These are phyloP conservation scores for Silurus asotus DNA, from an alignment of 2,113 vertebrate species.

Conservation along the genomic window DNA sequence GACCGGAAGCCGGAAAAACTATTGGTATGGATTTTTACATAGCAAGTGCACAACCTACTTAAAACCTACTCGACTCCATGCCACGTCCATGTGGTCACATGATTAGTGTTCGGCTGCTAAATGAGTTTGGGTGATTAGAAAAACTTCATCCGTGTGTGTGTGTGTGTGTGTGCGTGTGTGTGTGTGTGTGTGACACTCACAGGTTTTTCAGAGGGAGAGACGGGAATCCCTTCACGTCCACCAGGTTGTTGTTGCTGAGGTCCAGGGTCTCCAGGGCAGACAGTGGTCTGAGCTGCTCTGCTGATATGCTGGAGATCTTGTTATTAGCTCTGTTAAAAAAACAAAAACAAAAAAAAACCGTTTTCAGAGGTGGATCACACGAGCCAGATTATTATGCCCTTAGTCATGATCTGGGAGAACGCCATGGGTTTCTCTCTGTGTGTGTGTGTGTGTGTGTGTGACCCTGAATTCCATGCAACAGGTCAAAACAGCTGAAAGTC, in stretches of 20 bases:
- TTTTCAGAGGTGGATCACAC: not conserved
- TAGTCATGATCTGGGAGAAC: constrained; percentile 4
- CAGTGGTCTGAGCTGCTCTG: constrained; percentile 79
- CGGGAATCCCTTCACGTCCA: constrained; percentile 76
- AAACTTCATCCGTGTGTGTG: not conserved
- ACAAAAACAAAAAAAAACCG: constrained; percentile 45
- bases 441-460: constrained; percentile 50
- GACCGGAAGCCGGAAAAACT: too few relatives aligned
- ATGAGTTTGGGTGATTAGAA: not conserved
- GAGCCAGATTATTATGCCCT: not conserved
- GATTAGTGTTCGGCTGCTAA: too few relatives aligned
- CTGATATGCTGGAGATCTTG: constrained; percentile 78
- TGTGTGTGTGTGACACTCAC: constrained; percentile 71
- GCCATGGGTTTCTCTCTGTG: not conserved
- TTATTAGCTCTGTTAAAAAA: constrained; percentile 80
- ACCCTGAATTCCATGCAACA: constrained; percentile 68
- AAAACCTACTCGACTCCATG: too few relatives aligned
- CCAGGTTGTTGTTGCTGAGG: constrained; percentile 89
- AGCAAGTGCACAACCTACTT: too few relatives aligned
- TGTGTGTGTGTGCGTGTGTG: not conserved
- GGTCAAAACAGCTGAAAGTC: constrained; percentile 70
- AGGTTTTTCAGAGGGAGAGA: constrained; percentile 83
- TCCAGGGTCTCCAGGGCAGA: constrained; percentile 87
- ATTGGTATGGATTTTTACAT: too few relatives aligned
- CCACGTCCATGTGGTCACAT: too few relatives aligned